Base-by-base conservation (phyloP, 2,888 invertebrate genomes). In the Cantharis nigra region DNA sequence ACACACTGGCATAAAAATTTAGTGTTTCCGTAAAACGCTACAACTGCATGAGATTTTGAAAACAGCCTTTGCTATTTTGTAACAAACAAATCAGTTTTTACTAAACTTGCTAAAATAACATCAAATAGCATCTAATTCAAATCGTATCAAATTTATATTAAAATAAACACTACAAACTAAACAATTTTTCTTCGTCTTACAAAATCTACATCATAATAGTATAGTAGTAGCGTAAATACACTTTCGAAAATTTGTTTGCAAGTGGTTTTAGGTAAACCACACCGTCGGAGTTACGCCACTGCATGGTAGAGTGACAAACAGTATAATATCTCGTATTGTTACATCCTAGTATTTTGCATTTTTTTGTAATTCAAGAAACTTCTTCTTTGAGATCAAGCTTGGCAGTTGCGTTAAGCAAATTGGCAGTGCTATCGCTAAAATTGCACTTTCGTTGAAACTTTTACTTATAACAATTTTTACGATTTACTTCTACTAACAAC, bases 391-490 rank as follows among this genome's bases (percentile, higher is more conserved):
- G 77, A 77, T 77, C 77, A 77, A 74, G 73, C 74, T 70, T 77
- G 77, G 77, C 77, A 77, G 77, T 77, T 62, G 30, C 71, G 72
- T 64, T 70, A 73, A 70, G 73, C 74, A 70, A 74, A 74, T 70
- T 77, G 77, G 77, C 77, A 77, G 77, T 77, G 77, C 74, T 74
- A 71, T 74, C 69, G 74, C 74, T 74, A 73, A 71, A 77, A 77
- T 77, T 77, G 74, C 77, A 77, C 77, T 74, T 75, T 9, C 70
- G 49, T n/a, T 49, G 49, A 49, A 49, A 49, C n/a, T 49, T 49
- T 49, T 49, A 49, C 49, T 49, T 49, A 49, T 49, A 49, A 49
- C 49, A 49, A 49, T 49, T n/a, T 49, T n/a, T 49, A 49, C n/a
- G 5, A 49, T n/a, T 49, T 49, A 49, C 2, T 49, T 49, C n/a